Evolutionary conservation across 1,140 invertebrate species (phyloP), one percentile per base, ranked within the genome.

Genomic region (Cyrtorhinus lividipennis): DNA sequence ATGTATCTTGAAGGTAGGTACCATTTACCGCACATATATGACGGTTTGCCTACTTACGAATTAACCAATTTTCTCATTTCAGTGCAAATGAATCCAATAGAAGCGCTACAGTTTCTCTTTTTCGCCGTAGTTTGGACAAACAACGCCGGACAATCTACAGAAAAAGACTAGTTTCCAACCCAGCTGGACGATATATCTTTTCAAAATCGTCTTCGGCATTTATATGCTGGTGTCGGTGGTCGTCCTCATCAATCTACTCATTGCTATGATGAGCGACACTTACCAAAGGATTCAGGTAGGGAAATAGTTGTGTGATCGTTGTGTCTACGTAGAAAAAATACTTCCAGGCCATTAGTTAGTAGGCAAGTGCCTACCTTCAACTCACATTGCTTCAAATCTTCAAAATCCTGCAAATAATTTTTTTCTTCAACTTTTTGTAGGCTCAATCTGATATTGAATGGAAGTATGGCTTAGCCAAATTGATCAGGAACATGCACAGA

Each of bases 261-360:
- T 99, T 83, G 96, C 96, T 80, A 99, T 99, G 96, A 98, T 99
- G 95, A 95, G 92, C 71, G 95, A 99, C 80, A 99, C 96, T 25
- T 99, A 99, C 77, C 95, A 99, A 74, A 81, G 95, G 70, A 99
- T 99, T 73, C 87, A 97, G 80, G 90, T 86, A 83, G 57, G 22
- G 53, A n/a, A n/a, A n/a, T n/a, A n/a, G n/a, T n/a, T n/a, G n/a
- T n/a, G n/a, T n/a, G n/a, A n/a, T 15, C 26, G 38, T 12, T 46
- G n/a, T n/a, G n/a, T n/a, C n/a, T n/a, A n/a, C n/a, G n/a, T n/a
- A n/a, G n/a, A n/a, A 12, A 76, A 66, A 58, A 27, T 26, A 27
- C 53, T 13, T 57, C 48, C 24, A 65, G 25, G n/a, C 12, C 57
- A 60, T 24, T 45, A 59, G 18, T 27, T 22, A 59, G 26, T 8